A percentile compares a stretch with the other conserved stretches of the same genome.
phyloP scores from a whole-genome alignment of 2,888 invertebrate species.

The Theretra japonica region DNA sequence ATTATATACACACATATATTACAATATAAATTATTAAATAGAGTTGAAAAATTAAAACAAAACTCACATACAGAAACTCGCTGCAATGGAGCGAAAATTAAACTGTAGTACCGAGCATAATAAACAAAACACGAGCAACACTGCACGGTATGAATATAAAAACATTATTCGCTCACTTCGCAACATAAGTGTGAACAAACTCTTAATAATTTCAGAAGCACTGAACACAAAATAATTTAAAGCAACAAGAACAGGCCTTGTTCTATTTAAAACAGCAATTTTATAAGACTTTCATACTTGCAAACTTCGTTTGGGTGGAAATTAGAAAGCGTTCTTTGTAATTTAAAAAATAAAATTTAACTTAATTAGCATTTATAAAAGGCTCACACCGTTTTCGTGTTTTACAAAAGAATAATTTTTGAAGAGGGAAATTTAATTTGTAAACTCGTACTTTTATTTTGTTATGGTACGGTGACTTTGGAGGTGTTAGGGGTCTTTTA shows the following conservation, averaged over 20 bases:
- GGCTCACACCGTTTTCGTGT: slow-evolving; percentile 12
- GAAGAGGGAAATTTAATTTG: slow-evolving; percentile 15
- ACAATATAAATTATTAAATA: no score
- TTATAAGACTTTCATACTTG: slow-evolving; percentile 6
- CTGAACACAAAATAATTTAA: slow-evolving; percentile 20
- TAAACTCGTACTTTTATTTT: background rate
- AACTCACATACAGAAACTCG: no score
- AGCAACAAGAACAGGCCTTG: slow-evolving; percentile 10
- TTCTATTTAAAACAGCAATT: slow-evolving; percentile 18
- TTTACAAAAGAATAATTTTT: slow-evolving; percentile 2
- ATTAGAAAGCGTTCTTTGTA: slow-evolving; percentile 23
- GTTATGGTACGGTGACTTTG: background rate
- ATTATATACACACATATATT: background rate
- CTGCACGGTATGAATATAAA: no score
- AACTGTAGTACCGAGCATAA: no score
- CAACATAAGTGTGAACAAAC: slow-evolving; percentile 8
- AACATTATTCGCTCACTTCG: background rate
- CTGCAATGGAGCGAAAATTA: no score
- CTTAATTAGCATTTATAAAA: slow-evolving; percentile 25
- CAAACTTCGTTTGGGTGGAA: slow-evolving; percentile 18
- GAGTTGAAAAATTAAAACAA: no score
- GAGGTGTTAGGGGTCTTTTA: background rate
- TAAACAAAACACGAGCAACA: no score
- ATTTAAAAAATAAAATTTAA: slow-evolving; percentile 22
- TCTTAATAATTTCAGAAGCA: slow-evolving; percentile 25